Percentiles rank a stretch among this genome's conserved stretches.
Evolutionary conservation across 2,888 invertebrate species (phyloP).

Genomic region (Macroteleia sp.): DNA sequence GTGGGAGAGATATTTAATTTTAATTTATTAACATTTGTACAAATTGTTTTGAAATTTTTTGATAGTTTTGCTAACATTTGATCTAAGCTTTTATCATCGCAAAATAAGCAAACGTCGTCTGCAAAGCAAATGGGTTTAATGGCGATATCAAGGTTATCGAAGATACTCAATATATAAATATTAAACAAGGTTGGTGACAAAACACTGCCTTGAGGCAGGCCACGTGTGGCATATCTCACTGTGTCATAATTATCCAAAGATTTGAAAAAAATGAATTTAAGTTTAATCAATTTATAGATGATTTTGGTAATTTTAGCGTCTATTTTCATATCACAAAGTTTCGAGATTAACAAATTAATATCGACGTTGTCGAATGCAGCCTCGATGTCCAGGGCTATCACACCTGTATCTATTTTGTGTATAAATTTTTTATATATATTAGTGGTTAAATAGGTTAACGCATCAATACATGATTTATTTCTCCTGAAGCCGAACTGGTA

Average conservation of each 20-base stretch:
- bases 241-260: not conserved
- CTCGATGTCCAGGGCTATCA: not conserved
- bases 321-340: not conserved
- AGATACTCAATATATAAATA: not conserved
- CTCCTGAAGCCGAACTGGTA: conserved; percentile 2
- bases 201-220: conserved; percentile 20
- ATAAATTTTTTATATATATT: conserved; percentile 4
- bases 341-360: not conserved
- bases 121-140: conserved; percentile 2
- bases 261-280: conserved; percentile 9
- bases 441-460: not conserved
- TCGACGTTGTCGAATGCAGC: conserved; percentile 13
- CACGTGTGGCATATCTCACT: not conserved
- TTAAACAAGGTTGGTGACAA: conserved; percentile 22
- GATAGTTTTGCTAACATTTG: not conserved
- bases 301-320: conserved; percentile 10
- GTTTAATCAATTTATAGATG: conserved; percentile 1
- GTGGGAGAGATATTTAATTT: too few species aligned
- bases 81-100: not conserved
- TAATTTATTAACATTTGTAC: too few species aligned
- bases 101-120: conserved; percentile 5
- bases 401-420: not conserved
- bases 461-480: not conserved
- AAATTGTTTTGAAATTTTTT: not conserved
- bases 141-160: not conserved